Evolutionary conservation across 1,140 invertebrate species (phyloP).

Genomic region (Cydia splendana): DNA sequence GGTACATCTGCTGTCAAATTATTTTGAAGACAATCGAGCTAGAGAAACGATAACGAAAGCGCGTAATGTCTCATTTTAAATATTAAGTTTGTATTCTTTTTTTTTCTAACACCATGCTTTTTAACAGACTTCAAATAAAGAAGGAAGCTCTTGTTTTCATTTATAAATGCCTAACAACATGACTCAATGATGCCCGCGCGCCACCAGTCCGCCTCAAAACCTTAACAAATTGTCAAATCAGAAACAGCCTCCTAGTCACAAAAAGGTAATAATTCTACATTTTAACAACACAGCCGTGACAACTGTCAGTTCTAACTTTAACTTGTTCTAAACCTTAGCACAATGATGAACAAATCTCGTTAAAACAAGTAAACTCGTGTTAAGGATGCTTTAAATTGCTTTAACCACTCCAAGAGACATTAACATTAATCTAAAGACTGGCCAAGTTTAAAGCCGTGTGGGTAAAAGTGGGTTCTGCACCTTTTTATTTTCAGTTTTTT

Average conservation of each 20-base stretch:
- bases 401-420: not conserved
- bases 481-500: not conserved
- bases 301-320: constrained; percentile 2
- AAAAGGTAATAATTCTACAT: constrained; percentile 18
- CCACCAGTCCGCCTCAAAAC: no score
- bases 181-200: no score
- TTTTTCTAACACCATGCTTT: no score
- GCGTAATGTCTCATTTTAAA: no score
- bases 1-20: no score
- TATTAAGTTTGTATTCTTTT: no score
- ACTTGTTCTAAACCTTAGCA: not conserved
- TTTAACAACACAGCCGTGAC: not conserved
- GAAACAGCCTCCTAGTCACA: constrained; percentile 14
- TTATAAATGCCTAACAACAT: no score
- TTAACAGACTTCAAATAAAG: no score
- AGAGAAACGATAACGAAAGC: no score
- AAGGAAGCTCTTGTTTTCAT: no score
- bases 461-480: not conserved
- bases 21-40: no score
- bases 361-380: constrained; percentile 7
- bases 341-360: constrained; percentile 22
- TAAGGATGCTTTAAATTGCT: constrained; percentile 2
- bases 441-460: not conserved
- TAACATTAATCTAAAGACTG: not conserved
- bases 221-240: no score